Conservation (phyloP, 2,113 vertebrate genomes). For the Prinia subflava region DNA sequence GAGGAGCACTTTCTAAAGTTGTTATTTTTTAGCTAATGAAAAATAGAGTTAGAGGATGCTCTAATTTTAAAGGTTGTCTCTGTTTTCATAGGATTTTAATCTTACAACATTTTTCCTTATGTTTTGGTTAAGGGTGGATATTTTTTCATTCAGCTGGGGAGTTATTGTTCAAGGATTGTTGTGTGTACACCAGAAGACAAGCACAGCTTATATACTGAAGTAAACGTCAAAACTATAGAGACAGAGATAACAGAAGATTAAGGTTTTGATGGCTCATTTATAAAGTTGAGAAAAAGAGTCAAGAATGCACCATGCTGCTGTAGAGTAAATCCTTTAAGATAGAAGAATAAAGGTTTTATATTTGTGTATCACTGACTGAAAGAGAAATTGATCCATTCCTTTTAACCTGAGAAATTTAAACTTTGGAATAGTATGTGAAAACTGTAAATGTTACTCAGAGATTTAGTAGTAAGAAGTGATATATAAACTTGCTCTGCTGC, state of each 20-base stretch:
- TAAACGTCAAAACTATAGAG: slow-evolving; percentile 42
- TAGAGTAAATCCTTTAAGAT: neutral
- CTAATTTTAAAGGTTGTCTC: neutral
- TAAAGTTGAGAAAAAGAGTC: neutral
- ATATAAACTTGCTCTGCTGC: slow-evolving; percentile 8
- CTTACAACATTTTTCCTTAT: neutral
- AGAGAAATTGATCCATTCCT: neutral
- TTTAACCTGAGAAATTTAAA: slow-evolving; percentile 38
- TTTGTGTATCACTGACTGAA: neutral
- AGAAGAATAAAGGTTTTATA: neutral
- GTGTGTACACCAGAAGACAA: neutral
- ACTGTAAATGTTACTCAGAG: slow-evolving; percentile 5
- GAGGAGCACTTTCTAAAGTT: neutral
- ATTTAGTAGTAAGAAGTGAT: slow-evolving; percentile 47
- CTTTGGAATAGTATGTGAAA: neutral
- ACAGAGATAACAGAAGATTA: slow-evolving; percentile 20
- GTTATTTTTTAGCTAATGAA: neutral
- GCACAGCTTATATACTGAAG: neutral
- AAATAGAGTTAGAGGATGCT: neutral
- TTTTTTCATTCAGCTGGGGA: neutral
- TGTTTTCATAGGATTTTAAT: neutral
- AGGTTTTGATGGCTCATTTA: slow-evolving; percentile 20
- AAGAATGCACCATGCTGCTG: neutral
- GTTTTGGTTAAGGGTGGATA: neutral
- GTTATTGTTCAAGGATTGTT: neutral